Conservation (phyloP, 64 coral and sea anemone genomes). For the Porites australiensis region DNA sequence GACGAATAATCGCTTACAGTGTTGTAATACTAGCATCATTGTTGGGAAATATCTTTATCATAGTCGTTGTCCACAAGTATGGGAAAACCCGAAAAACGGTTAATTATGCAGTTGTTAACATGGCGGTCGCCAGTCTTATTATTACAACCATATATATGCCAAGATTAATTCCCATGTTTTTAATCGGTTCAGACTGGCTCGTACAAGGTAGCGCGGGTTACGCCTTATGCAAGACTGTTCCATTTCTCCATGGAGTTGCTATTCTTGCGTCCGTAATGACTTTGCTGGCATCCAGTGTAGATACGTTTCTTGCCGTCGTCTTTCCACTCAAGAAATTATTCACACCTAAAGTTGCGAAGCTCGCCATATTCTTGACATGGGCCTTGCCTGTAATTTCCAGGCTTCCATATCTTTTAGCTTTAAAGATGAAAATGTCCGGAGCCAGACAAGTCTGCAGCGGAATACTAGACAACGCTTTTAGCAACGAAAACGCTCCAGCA, state of each 20-base stretch:
- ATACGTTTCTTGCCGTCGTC: conserved; percentile 55
- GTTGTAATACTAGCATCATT: conserved; percentile 53
- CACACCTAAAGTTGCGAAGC: conserved; percentile 1
- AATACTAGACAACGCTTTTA: not conserved
- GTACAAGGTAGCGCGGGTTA: conserved; percentile 10
- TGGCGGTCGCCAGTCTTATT: conserved; percentile 38
- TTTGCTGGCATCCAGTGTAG: conserved; percentile 21
- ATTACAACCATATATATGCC: conserved; percentile 75
- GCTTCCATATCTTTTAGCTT: conserved; percentile 45
- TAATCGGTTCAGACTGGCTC: conserved; percentile 48
- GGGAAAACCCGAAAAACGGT: conserved; percentile 42
- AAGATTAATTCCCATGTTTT: conserved; percentile 46
- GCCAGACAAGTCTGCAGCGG: not conserved
- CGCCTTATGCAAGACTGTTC: conserved; percentile 31
- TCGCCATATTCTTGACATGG: conserved; percentile 31
- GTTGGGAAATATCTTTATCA: conserved; percentile 34
- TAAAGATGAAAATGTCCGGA: not conserved
- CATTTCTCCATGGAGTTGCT: conserved; percentile 57
- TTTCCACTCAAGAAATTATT: conserved; percentile 52
- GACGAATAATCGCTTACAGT: not conserved
- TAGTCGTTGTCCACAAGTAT: conserved; percentile 58
- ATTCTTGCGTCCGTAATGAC: conserved; percentile 30
- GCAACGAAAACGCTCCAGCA: conserved; percentile 28
- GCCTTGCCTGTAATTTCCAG: not conserved
- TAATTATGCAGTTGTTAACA: conserved; percentile 66